Base-by-base conservation (phyloP, 1,140 invertebrate species). In the Atta colombica region DNA sequence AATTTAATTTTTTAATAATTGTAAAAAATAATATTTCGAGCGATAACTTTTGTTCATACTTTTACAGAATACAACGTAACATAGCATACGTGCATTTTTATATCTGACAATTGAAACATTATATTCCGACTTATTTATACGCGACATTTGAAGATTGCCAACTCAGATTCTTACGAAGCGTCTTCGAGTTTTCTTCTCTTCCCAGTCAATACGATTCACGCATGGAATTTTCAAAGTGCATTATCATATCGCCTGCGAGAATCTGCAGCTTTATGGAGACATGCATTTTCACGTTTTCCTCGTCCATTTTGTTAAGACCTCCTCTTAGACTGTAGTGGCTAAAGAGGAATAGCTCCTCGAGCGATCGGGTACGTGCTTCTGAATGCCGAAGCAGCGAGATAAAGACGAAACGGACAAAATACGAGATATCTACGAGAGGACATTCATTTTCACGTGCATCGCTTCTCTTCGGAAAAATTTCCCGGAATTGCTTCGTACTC, bases 361-460 rank as follows among this genome's bases (percentile, higher is more conserved):
- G n/a, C 49, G 66, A 88, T 86, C 77, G 77, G 18, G 75, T 81
- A 86, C 89, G 89, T 91, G 89, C 71, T 87, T 72, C 61, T 72
- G 89, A 91, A 91, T 90, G 87, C 68, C 77, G 87, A 82, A 58
- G 65, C 78, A 60, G 5, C 35, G 53, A 58, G 49, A 69, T 68
- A 84, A 71, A 65, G 69, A 65, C 55, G 49, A 53, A 77, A 25
- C 12, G 35, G 21, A 31, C 66, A 51, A 66, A 84, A 74, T 69
- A 60, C 18, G 63, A 61, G 77, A 80, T 39, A 35, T 31, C 14
- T 31, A 25, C 60, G n/a, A 51, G 39, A 8, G 49, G 14, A 14
- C 49, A 21, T 12, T 51, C n/a, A 75, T 61, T 84, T 84, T 82
- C 55, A 55, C 25, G 25, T 14, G 12, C 51, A 18, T 81, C 31